phyloP scores from a whole-genome alignment of 2,113 vertebrate genomes.

The Dunckerocampus dactyliophorus region DNA sequence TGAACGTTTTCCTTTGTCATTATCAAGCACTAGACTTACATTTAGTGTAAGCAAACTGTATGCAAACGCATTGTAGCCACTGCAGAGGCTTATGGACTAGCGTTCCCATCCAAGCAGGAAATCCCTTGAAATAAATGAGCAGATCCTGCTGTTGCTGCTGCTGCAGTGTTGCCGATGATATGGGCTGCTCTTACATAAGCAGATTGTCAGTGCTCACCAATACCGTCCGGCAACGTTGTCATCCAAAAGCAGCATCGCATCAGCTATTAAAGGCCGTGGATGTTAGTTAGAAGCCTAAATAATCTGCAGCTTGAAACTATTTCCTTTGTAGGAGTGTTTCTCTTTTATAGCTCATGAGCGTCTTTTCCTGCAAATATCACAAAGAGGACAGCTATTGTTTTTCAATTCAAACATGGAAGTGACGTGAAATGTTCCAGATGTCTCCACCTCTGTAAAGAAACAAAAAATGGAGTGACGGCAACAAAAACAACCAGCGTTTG shows the following conservation, averaged over 20 bases:
- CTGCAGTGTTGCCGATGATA: slow-evolving; percentile 30
- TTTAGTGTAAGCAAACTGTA: no score
- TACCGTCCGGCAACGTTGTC: slow-evolving; percentile 22
- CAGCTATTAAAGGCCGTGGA: slow-evolving; percentile 15
- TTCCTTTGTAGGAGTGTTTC: background rate
- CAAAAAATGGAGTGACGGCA: slow-evolving; percentile 3
- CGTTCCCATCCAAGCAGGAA: slow-evolving; percentile 10
- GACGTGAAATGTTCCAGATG: slow-evolving; percentile 14
- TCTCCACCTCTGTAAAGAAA: slow-evolving; percentile 9
- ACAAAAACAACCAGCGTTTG: background rate
- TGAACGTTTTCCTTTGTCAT: no score
- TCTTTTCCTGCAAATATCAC: background rate
- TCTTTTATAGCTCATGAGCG: no score
- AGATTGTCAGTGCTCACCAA: slow-evolving; percentile 45
- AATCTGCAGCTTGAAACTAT: slow-evolving; percentile 11
- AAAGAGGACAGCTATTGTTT: slow-evolving; percentile 27
- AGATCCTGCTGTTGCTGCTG: slow-evolving; percentile 23
- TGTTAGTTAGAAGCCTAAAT: slow-evolving; percentile 23
- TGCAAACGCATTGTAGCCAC: no score
- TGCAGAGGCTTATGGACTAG: slow-evolving; percentile 6
- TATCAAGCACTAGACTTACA: no score
- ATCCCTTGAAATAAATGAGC: slow-evolving; percentile 43
- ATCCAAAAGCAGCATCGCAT: slow-evolving; percentile 23
- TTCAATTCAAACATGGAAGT: slow-evolving; percentile 21
- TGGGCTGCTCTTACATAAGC: slow-evolving; percentile 64